phyloP scores from a whole-genome alignment of 30 jellyfish, hydroid and myxozoan species.

The Hydractinia symbiolongicarpus region DNA sequence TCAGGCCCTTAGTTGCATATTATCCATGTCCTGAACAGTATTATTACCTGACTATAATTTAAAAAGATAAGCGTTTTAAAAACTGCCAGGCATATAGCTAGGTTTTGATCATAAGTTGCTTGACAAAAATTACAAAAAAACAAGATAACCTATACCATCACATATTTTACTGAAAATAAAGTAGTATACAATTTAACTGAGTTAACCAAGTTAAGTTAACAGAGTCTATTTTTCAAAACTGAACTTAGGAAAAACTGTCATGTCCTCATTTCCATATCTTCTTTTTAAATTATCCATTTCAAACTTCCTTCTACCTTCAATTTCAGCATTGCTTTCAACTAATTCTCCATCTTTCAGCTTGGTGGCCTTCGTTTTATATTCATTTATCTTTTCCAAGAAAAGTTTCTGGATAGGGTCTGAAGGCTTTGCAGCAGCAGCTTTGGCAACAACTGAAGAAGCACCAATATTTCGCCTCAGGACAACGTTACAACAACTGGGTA shows the following conservation, averaged over 20 bases:
- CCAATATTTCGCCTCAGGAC: constrained; percentile 51
- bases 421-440: constrained; percentile 19
- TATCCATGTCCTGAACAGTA: too few species aligned
- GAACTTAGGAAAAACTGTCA: constrained; percentile 78
- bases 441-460: constrained; percentile 35
- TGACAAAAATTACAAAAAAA: too few species aligned
- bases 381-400: constrained; percentile 64
- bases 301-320: constrained; percentile 46
- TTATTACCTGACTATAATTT: too few species aligned
- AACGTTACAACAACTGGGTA: not conserved
- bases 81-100: too few species aligned
- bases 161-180: too few species aligned
- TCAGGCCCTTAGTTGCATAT: too few species aligned
- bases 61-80: too few species aligned
- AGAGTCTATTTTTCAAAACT: constrained; percentile 42
- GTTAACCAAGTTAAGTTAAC: too few species aligned
- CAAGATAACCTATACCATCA: too few species aligned
- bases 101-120: too few species aligned
- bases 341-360: constrained; percentile 57
- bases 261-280: constrained; percentile 72
- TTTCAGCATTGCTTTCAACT: constrained; percentile 51
- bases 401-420: constrained; percentile 78
- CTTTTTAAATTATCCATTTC: constrained; percentile 62
- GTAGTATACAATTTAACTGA: too few species aligned
- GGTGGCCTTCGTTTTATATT: constrained; percentile 56